Evolutionary conservation across 2,113 vertebrate species (phyloP), one percentile per base, ranked within the genome.

Genomic region (Corvus moneduloides): DNA sequence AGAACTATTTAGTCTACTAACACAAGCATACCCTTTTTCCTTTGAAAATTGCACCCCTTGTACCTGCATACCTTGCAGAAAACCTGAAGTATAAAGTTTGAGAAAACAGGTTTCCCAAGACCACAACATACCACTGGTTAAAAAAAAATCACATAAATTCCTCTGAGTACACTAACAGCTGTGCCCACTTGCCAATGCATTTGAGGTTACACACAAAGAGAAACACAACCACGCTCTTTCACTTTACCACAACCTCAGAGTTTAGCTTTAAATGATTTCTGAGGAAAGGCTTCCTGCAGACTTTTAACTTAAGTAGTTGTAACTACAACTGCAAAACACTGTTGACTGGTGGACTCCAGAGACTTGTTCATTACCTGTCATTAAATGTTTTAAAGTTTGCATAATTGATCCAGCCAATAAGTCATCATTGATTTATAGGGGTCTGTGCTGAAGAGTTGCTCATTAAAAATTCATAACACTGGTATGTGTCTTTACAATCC

Each of bases 321-420:
- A 98, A 97, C 93, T 97, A 97, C 96, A 97, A 95, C 94, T 69
- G 82, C 96, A 97, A 94, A 98, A 97, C 97, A 96, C 95, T 93
- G 95, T 97, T 97, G 96, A 97, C 92, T 82, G 91, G 93, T 85
- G 92, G 97, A 89, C 99, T 97, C 98, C 66, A 43, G 98, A 98
- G 99, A 98, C 97, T 97, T 98, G 97, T 99, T 99, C 98, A 99
- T 99, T 99, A 99, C 98, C 98, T 99, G 99, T 99, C 98, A 99
- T 99, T 99, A 99, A 99, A 99, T 99, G 99, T 99, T 99, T 99
- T 99, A 98, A 99, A 99, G 98, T 99, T 99, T 99, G 99, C 99
- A 99, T 99, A 99, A 99, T 99, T 99, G 99, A 99, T 99, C 98
- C 95, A 97, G 98, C 98, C 98, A 99, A 99, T 99, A 99, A 99